Percentiles rank a stretch among this genome's conserved stretches.
phyloP scores from a whole-genome alignment of 2,113 vertebrate species.

The Corythaeola cristata region DNA sequence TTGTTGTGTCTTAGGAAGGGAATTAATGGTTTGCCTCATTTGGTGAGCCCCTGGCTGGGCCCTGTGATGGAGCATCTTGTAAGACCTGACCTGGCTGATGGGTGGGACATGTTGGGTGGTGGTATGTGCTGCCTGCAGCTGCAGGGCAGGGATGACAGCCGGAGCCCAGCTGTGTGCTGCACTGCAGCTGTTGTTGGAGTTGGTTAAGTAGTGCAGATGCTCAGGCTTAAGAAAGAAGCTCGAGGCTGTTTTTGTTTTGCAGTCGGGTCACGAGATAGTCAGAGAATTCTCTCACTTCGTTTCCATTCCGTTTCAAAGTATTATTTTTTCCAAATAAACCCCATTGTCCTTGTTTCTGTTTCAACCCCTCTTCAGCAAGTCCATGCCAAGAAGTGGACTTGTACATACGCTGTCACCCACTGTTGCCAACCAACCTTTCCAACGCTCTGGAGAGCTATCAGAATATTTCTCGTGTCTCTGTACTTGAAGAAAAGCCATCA shows the following conservation, averaged over 20 bases:
- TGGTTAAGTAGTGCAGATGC: neutral
- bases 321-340: neutral
- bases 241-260: neutral
- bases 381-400: neutral
- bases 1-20: accelerated
- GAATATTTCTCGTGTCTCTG: neutral
- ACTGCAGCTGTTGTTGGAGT: neutral
- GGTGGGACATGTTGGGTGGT: neutral
- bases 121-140: neutral
- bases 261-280: neutral
- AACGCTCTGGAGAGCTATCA: neutral
- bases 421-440: neutral
- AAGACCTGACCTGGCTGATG: neutral
- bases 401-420: neutral
- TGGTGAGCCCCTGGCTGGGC: neutral
- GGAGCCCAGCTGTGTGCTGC: neutral
- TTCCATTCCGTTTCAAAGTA: neutral
- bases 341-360: neutral
- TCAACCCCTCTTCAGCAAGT: neutral
- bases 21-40: neutral
- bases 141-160: neutral
- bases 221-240: neutral
- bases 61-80: neutral
- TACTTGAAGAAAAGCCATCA: neutral
- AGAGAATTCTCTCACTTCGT: neutral